phyloP scores from a whole-genome alignment of 2,888 invertebrate genomes.

The Pheosia tremula region DNA sequence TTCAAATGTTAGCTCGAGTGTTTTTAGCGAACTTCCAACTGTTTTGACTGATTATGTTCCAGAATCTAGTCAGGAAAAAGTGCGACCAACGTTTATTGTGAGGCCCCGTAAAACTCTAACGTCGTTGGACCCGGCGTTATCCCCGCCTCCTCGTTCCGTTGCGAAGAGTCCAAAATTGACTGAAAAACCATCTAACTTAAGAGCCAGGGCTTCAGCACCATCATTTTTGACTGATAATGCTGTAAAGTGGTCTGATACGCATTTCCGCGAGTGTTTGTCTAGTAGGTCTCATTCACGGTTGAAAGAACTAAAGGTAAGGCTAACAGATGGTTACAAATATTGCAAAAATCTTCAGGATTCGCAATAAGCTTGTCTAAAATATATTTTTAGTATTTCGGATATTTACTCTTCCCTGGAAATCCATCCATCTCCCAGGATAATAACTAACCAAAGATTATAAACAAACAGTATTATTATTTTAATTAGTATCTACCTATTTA shows the following conservation, averaged over 20 bases:
- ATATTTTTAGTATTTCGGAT: too few relatives aligned
- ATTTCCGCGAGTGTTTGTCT: slow-evolving; percentile 58
- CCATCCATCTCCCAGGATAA: too few relatives aligned
- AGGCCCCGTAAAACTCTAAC: slow-evolving; percentile 70
- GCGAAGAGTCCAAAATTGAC: slow-evolving; percentile 28
- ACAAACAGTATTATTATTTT: too few relatives aligned
- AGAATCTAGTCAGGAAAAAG: slow-evolving; percentile 42
- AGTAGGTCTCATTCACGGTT: slow-evolving; percentile 66
- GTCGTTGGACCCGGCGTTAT: slow-evolving; percentile 62
- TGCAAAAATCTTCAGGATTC: too few relatives aligned
- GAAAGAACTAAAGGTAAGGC: slow-evolving; percentile 67
- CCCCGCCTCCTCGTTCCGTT: slow-evolving; percentile 49
- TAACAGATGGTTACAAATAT: not conserved
- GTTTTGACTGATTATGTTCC: slow-evolving; percentile 67
- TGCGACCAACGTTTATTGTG: slow-evolving; percentile 52
- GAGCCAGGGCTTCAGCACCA: slow-evolving; percentile 55
- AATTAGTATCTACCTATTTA: too few relatives aligned
- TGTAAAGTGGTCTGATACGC: slow-evolving; percentile 54
- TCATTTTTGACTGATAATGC: slow-evolving; percentile 42
- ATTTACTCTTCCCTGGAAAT: too few relatives aligned
- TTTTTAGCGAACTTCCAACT: slow-evolving; percentile 67
- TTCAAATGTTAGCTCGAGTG: slow-evolving; percentile 59
- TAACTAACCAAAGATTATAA: too few relatives aligned
- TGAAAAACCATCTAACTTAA: slow-evolving; percentile 39
- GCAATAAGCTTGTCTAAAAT: too few relatives aligned